Evolutionary conservation across 2,888 invertebrate species (phyloP).

Genomic region (Diarsia rubi): DNA sequence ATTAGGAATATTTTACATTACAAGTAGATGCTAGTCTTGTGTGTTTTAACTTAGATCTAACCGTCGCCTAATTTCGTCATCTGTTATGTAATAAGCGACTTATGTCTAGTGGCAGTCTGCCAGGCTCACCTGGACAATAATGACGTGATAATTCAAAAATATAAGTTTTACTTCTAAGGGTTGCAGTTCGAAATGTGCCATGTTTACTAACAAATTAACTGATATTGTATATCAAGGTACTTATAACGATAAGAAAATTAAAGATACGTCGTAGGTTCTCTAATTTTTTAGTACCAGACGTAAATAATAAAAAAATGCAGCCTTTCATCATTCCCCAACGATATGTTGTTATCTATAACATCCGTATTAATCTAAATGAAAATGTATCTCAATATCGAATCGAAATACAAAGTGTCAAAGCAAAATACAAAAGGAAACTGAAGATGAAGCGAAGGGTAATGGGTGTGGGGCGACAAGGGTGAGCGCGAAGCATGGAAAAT

Average conservation of each 20-base stretch:
- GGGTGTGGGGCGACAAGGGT: slow-evolving; percentile 70
- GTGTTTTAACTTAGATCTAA: not conserved
- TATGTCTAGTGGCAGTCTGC: slow-evolving; percentile 30
- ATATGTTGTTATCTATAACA: slow-evolving; percentile 46
- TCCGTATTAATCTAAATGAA: slow-evolving; percentile 58
- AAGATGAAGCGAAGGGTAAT: slow-evolving; percentile 73
- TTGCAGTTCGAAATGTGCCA: not conserved
- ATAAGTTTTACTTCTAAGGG: not conserved
- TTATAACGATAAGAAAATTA: not conserved
- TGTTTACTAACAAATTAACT: not conserved
- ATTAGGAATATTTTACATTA: not conserved
- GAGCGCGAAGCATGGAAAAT: slow-evolving; percentile 80
- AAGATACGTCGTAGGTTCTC: not conserved
- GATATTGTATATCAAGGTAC: too few relatives aligned
- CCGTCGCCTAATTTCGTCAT: not conserved
- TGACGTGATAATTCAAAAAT: slow-evolving; percentile 17
- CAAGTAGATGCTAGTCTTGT: not conserved
- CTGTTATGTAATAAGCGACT: slow-evolving; percentile 20
- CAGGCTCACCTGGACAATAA: slow-evolving; percentile 27
- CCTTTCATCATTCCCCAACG: not conserved
- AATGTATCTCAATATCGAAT: slow-evolving; percentile 65
- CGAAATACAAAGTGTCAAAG: slow-evolving; percentile 71
- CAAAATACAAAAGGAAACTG: slow-evolving; percentile 71
- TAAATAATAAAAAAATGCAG: slow-evolving; percentile 23
- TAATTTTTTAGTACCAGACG: not conserved